Evolutionary conservation across 2,113 vertebrate genomes (phyloP), one percentile per base, ranked within the genome.

Genomic region (Miniopterus natalensis): DNA sequence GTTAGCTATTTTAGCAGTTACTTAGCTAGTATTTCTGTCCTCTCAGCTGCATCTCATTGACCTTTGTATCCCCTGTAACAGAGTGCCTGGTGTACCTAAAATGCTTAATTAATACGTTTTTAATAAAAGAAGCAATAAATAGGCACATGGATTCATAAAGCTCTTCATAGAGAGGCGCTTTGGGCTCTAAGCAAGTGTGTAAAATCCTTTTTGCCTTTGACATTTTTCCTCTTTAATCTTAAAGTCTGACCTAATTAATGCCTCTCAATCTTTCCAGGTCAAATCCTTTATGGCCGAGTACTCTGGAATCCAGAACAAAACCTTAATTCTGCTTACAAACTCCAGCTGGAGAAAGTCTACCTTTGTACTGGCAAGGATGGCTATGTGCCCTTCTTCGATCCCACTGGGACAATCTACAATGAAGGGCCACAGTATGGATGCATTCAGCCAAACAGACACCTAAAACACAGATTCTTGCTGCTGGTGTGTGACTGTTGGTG

Each of bases 301-400:
- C 98, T 99, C 92, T 99, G 99, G 99, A 99, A 99, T 97, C 99
- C 99, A 0, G 99, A 99, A 21, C 99, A 99, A 92, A 99, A 99
- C 97, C 99, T 99, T 71, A 99, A 99, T 1, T 98, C 99, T 0
- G 99, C 99, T 14, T 99, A 99, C 98, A 99, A 98, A 75, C 99
- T 99, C 31, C 99, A 99, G 98, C 96, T 99, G 98, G 99, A 99
- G 97, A 99, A 99, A 94, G 99, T 99, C 12, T 99, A 99, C 70
- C 99, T 99, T 14, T 99, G 99, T 90, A 99, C 99, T 0, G 99
- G 99, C 68, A 98, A 98, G 94, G 99, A 99, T 4, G 99, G 99
- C 84, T 99, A 99, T 0, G 99, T 99, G 53, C 99, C 99, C 47
- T 99, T 99, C 98, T 99, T 99, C 0, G 99, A 99, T 97, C 99